A percentile compares a stretch with the other conserved stretches of the same genome.
Evolutionary conservation across 1,140 invertebrate species (phyloP).

Genomic region (Drosophila guanche): DNA sequence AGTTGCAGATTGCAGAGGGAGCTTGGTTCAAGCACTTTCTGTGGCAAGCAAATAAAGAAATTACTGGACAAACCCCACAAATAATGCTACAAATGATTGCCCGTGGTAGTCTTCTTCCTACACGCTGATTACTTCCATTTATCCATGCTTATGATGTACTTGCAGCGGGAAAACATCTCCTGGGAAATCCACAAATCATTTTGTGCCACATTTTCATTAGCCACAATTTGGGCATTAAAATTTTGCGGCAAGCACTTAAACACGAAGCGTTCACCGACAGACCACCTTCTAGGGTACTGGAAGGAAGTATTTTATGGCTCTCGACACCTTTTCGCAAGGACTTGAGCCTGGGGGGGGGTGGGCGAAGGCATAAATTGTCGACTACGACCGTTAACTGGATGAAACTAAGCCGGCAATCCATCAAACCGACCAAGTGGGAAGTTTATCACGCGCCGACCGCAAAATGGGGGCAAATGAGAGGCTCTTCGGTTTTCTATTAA

Average conservation of each 20-base stretch:
- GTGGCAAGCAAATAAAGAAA: too few species aligned
- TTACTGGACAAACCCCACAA: too few species aligned
- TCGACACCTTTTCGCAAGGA: conserved; percentile 35
- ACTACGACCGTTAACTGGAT: conserved; percentile 75
- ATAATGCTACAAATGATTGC: too few species aligned
- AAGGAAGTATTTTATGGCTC: conserved; percentile 28
- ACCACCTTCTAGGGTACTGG: not conserved
- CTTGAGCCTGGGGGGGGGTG: not conserved
- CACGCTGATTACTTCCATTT: too few species aligned
- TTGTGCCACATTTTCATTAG: conserved; percentile 44
- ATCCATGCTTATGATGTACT: too few species aligned
- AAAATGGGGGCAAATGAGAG: conserved; percentile 69
- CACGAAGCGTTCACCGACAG: not conserved
- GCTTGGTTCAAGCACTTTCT: too few species aligned
- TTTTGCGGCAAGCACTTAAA: not conserved
- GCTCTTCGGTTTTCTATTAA: conserved; percentile 76
- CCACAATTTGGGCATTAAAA: conserved; percentile 47
- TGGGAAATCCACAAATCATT: conserved; percentile 44
- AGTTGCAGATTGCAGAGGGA: too few species aligned
- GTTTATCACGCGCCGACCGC: conserved; percentile 56
- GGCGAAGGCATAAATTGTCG: conserved; percentile 48
- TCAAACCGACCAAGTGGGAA: conserved; percentile 56
- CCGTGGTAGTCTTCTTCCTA: too few species aligned
- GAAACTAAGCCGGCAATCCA: conserved; percentile 77
- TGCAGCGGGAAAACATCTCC: too few species aligned